Evolutionary conservation across 2,797 vertebrate species (phyloP).

Genomic region (Astyanax mexicanus): DNA sequence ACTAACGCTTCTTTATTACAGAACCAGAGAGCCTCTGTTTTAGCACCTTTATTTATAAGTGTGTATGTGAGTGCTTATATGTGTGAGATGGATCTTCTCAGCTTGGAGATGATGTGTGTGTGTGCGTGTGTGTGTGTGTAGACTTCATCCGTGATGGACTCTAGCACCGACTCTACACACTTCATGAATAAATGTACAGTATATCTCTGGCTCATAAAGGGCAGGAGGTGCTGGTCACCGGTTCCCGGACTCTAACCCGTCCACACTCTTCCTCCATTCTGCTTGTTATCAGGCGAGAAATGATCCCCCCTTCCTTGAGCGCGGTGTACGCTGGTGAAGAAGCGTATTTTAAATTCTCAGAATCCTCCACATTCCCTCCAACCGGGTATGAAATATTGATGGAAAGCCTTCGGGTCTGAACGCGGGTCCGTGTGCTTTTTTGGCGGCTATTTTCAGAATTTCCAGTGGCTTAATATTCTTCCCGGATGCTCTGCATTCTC

Average conservation of each 20-base stretch:
- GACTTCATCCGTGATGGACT: neutral
- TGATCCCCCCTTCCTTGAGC: neutral
- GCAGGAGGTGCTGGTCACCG: neutral
- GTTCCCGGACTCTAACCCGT: neutral
- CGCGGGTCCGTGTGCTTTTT: conserved; percentile 46
- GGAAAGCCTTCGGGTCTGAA: conserved; percentile 59
- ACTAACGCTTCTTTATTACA: neutral
- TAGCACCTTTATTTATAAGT: neutral
- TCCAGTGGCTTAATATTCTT: conserved; percentile 29
- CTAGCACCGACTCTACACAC: too few species aligned
- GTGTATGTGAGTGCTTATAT: neutral
- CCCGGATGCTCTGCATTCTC: conserved; percentile 19
- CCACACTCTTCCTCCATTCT: neutral
- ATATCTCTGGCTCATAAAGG: neutral
- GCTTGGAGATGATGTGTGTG: conserved; percentile 1
- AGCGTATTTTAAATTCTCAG: conserved; percentile 52
- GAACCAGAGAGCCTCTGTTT: neutral
- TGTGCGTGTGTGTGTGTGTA: neutral
- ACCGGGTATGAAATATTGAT: conserved; percentile 66
- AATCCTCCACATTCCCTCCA: conserved; percentile 56
- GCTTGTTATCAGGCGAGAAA: conserved; percentile 26
- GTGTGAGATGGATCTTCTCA: conserved; percentile 9
- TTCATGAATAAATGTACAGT: conserved; percentile 12
- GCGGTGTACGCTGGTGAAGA: neutral
- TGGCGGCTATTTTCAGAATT: conserved; percentile 41